These are phyloP conservation scores for Lonchura striata DNA, from an alignment of 2,113 vertebrate genomes.

Conservation along the genomic window DNA sequence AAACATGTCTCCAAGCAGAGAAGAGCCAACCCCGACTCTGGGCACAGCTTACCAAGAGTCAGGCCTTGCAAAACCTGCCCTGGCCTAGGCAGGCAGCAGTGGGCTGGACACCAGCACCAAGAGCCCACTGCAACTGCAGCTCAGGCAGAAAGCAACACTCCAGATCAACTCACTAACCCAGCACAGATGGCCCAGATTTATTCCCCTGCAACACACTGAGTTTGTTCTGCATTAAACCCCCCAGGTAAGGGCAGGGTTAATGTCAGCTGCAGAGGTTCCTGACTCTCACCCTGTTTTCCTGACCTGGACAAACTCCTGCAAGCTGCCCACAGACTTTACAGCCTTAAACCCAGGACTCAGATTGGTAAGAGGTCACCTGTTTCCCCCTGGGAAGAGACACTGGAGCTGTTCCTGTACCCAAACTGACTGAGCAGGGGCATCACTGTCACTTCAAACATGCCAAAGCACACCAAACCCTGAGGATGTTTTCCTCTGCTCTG, in stretches of 20 bases:
- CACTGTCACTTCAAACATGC: not conserved
- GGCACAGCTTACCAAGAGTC: not conserved
- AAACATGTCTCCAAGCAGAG: not conserved
- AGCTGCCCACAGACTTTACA: not conserved
- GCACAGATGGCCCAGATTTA: not conserved
- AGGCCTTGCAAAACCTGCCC: not conserved
- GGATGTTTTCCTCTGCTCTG: not conserved
- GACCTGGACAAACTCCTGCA: not conserved
- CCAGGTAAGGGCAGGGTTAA: not conserved
- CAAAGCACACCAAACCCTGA: not conserved
- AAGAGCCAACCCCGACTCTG: not conserved
- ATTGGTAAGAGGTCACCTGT: accelerated
- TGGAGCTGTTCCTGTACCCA: not conserved
- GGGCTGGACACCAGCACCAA: not conserved
- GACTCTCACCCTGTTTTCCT: not conserved
- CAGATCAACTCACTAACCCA: not conserved
- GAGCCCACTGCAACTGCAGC: not conserved
- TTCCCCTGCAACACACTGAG: not conserved
- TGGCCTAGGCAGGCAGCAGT: not conserved
- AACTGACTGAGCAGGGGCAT: not conserved
- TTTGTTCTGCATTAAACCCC: not conserved
- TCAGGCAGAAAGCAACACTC: not conserved
- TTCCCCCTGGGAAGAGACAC: not conserved
- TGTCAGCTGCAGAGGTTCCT: not conserved
- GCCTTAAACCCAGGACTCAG: not conserved